Evolutionary conservation across 2,888 invertebrate genomes (phyloP).

Genomic region (Scaptomyza caliginosa): DNA sequence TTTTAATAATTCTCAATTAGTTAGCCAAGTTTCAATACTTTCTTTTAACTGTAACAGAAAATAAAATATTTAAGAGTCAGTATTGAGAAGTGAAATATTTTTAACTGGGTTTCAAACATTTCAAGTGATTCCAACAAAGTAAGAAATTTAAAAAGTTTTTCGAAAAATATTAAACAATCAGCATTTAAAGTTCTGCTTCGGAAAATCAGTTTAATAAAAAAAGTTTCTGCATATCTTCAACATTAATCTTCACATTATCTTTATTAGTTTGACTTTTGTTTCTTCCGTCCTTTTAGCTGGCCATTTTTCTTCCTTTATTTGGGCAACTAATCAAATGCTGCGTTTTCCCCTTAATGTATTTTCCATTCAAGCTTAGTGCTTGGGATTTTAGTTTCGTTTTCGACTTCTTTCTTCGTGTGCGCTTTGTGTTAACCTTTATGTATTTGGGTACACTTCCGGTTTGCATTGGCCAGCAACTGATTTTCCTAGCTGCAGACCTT

Average conservation of each 20-base stretch:
- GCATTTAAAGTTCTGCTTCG: neutral
- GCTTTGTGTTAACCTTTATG: slow-evolving; percentile 44
- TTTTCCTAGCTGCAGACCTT: slow-evolving; percentile 13
- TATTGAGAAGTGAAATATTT: neutral
- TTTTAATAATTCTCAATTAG: too few relatives aligned
- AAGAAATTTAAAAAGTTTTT: neutral
- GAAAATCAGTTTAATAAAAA: neutral
- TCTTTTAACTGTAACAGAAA: neutral
- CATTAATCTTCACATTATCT: neutral
- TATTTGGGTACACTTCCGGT: slow-evolving; percentile 39
- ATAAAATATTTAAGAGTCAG: neutral
- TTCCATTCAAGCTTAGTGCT: slow-evolving; percentile 13
- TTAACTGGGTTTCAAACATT: too few relatives aligned
- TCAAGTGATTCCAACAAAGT: too few relatives aligned
- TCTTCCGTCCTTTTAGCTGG: neutral
- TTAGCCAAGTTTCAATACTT: neutral
- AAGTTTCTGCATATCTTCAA: neutral
- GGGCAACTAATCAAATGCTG: slow-evolving; percentile 12
- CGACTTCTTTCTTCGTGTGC: neutral
- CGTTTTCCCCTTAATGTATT: slow-evolving; percentile 48
- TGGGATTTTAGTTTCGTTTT: neutral
- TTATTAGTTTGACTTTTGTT: neutral
- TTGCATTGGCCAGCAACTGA: slow-evolving; percentile 18
- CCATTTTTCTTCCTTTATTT: neutral
- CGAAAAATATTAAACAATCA: neutral